These are phyloP conservation scores for Hippocampus barbouri DNA, from an alignment of 2,113 vertebrate species.

Conservation along the genomic window DNA sequence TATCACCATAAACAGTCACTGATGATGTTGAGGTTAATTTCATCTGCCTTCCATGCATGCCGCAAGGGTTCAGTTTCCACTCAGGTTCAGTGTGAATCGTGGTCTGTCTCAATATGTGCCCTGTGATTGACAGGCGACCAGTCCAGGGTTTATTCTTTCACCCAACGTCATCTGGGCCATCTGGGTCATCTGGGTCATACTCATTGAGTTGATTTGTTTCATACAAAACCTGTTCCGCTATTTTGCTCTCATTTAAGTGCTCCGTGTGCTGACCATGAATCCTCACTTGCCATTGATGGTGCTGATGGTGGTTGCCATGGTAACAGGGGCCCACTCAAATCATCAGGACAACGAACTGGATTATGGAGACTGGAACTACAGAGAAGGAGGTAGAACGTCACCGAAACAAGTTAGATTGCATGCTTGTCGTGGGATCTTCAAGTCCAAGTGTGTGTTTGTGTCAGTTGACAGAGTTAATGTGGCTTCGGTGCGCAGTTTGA, in stretches of 20 bases:
- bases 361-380: slow-evolving; percentile 77
- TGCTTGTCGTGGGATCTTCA: background rate
- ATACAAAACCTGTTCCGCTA: background rate
- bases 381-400: slow-evolving; percentile 73
- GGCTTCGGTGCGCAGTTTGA: slow-evolving; percentile 72
- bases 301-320: slow-evolving; percentile 52
- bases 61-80: no score
- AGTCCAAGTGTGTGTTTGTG: background rate
- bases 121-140: background rate
- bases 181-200: no score
- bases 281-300: slow-evolving; percentile 47
- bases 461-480: slow-evolving; percentile 74
- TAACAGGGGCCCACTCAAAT: slow-evolving; percentile 44
- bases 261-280: slow-evolving; percentile 39
- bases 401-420: background rate
- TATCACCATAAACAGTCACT: no score
- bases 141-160: background rate
- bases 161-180: background rate
- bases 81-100: no score
- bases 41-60: no score
- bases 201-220: no score
- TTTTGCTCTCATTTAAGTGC: background rate
- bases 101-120: no score
- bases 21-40: no score
- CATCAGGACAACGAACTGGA: slow-evolving; percentile 69